Conservation (phyloP, 92 coral and sea anemone species). For the Porites divaricata region DNA sequence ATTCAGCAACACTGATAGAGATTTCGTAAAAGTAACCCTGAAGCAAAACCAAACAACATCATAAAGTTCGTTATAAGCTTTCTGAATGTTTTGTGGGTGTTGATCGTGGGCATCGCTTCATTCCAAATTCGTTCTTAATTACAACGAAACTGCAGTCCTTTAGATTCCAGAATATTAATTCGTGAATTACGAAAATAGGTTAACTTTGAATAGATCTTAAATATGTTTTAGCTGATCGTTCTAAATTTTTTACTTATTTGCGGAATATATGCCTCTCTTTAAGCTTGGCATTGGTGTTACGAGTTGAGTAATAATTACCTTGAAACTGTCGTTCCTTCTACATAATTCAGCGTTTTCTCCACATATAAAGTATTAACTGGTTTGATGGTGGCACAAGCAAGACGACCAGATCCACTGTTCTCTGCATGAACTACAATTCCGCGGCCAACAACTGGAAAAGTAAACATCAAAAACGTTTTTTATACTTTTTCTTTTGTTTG, state of each 20-base stretch:
- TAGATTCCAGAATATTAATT: too few relatives aligned
- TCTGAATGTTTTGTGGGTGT: neutral
- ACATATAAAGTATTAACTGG: slow-evolving; percentile 49
- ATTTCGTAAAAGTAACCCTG: slow-evolving; percentile 51
- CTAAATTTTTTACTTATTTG: too few relatives aligned
- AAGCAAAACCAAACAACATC: neutral
- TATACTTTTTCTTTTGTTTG: too few relatives aligned
- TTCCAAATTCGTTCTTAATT: too few relatives aligned
- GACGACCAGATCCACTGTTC: slow-evolving; percentile 64
- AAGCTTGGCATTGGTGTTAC: neutral
- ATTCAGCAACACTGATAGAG: slow-evolving; percentile 47
- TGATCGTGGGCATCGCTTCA: too few relatives aligned
- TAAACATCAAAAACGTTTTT: too few relatives aligned
- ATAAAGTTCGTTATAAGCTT: neutral
- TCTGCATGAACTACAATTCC: slow-evolving; percentile 78
- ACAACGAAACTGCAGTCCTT: too few relatives aligned
- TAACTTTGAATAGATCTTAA: too few relatives aligned
- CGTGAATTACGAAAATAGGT: too few relatives aligned
- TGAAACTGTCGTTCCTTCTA: slow-evolving; percentile 47
- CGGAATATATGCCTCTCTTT: neutral
- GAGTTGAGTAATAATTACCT: slow-evolving; percentile 28
- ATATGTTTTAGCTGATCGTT: too few relatives aligned
- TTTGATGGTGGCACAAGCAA: slow-evolving; percentile 84
- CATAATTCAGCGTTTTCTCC: slow-evolving; percentile 48
- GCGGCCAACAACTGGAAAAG: slow-evolving; percentile 75